Base-by-base conservation (phyloP, 2,113 vertebrate species). In the Anolis carolinensis region DNA sequence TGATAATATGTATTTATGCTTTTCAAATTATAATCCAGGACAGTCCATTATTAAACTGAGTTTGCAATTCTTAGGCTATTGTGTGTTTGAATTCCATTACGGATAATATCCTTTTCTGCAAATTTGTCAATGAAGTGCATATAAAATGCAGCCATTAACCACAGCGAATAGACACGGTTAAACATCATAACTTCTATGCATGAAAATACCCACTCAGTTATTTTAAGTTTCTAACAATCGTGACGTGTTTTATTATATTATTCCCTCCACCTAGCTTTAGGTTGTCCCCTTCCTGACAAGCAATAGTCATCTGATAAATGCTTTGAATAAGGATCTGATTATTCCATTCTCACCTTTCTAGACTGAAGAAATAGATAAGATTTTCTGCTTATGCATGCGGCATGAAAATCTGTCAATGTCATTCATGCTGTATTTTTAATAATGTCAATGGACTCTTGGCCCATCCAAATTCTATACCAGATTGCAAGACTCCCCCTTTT, bases 141-240 rank as follows among this genome's bases (percentile, higher is more conserved):
- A 67, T 67, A 63, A 80, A 80, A 65, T 80, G 78, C 34, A 27
- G 78, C 59, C 27, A 34, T 80, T 80, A 30, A 44, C 62, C 34
- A 67, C 79, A 80, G 52, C 20, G 23, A 67, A 78, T 32, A 11
- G 52, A 78, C 14, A 18, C 30, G 32, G 32, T 78, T 78, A 78
- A 78, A 67, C 13, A 80, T 39, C 34, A 80, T 65, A 80, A 30
- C 25, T 80, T 80, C 36, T 36, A 62, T 80, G 62, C 62, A 67
- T 25, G 65, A 80, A 67, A 44, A 44, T 5, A 13, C 23, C 55
- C 55, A 79, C 34, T 80, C 62, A 65, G 34, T 62, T 80, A 23
- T 80, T 80, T 39, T 67, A 80, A 80, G 59, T 80, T 80, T 63
- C 63, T 80, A 65, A 80, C 14, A n/a, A 80, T 39, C 32, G 63